Conservation (phyloP, 2,888 invertebrate genomes). For the Parnassius glacialis region DNA sequence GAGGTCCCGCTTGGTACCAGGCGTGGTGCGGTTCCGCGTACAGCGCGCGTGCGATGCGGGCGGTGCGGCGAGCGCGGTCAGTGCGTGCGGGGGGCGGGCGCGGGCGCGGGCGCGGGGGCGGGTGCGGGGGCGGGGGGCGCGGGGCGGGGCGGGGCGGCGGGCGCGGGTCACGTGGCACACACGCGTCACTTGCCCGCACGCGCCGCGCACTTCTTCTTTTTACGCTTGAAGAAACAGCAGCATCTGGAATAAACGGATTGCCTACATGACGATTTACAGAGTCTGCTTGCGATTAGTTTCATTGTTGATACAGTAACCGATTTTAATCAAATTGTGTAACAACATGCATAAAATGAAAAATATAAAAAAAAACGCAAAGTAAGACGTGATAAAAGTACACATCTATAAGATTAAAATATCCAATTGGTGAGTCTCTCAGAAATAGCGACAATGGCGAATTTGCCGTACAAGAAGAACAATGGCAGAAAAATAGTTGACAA, state of each 20-base stretch:
- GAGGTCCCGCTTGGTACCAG: neutral
- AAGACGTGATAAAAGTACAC: no score
- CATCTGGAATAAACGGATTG: conserved; percentile 88
- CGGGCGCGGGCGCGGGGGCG: conserved; percentile 3
- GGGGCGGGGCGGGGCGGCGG: conserved; percentile 18
- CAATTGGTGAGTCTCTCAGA: no score
- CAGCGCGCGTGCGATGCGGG: neutral
- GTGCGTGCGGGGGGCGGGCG: neutral
- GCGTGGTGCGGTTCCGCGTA: neutral
- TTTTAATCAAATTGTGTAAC: no score
- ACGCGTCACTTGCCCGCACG: conserved; percentile 94
- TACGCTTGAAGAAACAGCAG: conserved; percentile 99
- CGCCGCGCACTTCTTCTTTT: conserved; percentile 97
- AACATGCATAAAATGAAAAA: no score
- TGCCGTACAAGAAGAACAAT: no score
- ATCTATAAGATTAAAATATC: no score
- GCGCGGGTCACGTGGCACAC: conserved; percentile 46
- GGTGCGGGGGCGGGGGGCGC: conserved; percentile 25
- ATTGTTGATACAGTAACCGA: conserved; percentile 18
- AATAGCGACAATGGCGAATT: no score
- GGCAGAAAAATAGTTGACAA: no score
- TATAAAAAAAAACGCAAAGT: no score
- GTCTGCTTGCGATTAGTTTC: conserved; percentile 69
- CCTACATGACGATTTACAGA: conserved; percentile 78
- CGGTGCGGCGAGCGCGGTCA: neutral